phyloP scores from a whole-genome alignment of 2,797 vertebrate species.

The Mormyrops boulengeri region DNA sequence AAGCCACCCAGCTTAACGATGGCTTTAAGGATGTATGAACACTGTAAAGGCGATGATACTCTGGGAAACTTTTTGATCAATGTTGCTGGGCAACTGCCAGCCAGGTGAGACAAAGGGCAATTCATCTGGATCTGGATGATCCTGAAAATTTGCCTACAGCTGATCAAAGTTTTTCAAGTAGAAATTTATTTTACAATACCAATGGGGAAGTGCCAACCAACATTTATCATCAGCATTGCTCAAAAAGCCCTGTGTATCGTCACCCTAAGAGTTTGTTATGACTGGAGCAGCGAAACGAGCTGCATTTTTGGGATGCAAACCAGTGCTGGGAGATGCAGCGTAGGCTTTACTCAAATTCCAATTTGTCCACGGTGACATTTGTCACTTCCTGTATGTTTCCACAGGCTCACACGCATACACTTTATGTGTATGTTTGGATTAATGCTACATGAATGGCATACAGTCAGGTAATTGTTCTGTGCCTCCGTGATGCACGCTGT shows the following conservation, averaged over 20 bases:
- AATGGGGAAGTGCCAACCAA: neutral
- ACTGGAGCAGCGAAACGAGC: neutral
- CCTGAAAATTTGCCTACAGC: neutral
- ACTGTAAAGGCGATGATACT: neutral
- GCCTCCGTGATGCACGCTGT: neutral
- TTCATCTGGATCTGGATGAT: neutral
- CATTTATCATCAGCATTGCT: neutral
- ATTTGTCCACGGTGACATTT: neutral
- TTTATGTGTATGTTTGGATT: neutral
- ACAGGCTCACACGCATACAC: neutral
- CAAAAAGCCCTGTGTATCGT: neutral
- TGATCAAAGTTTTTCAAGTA: neutral
- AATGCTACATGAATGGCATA: neutral
- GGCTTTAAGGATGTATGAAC: neutral
- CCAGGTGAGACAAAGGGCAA: neutral
- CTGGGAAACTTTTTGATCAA: neutral
- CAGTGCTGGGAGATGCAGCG: neutral
- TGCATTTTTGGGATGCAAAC: neutral
- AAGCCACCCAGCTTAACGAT: neutral
- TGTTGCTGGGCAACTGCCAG: neutral
- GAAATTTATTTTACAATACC: neutral
- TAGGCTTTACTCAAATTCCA: neutral
- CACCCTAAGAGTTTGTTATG: neutral
- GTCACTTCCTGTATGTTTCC: neutral
- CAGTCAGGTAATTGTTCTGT: neutral